phyloP scores from a whole-genome alignment of 1,140 invertebrate species.

The Cydia splendana region DNA sequence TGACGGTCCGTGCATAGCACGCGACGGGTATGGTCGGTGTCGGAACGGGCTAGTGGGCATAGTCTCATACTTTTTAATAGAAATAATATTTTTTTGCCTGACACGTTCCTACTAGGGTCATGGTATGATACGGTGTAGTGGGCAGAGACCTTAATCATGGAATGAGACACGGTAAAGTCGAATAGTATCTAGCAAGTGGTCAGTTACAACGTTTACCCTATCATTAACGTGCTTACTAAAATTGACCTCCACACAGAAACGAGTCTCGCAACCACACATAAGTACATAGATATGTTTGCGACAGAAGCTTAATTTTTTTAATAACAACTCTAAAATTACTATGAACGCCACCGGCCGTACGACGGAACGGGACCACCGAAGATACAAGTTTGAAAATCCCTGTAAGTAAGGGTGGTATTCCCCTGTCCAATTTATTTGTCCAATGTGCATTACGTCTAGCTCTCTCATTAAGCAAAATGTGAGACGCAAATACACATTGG shows the following conservation, averaged over 20 bases:
- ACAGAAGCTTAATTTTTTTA: slow-evolving; percentile 72
- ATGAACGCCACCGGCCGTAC: slow-evolving; percentile 52
- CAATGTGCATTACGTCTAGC: too few relatives aligned
- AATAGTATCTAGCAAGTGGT: slow-evolving; percentile 14
- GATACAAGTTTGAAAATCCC: not conserved
- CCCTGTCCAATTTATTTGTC: too few relatives aligned
- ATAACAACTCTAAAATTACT: slow-evolving; percentile 67
- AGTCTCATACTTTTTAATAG: too few relatives aligned
- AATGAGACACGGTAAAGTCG: slow-evolving; percentile 12
- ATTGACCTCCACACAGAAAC: slow-evolving; percentile 54
- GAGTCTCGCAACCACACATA: slow-evolving; percentile 53
- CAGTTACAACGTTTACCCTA: slow-evolving; percentile 29
- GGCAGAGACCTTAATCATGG: too few relatives aligned
- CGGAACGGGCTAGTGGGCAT: too few relatives aligned
- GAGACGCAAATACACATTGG: too few relatives aligned
- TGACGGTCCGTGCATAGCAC: too few relatives aligned
- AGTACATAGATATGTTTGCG: slow-evolving; percentile 75
- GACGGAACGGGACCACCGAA: not conserved
- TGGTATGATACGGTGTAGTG: too few relatives aligned
- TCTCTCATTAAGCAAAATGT: too few relatives aligned
- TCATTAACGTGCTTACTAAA: slow-evolving; percentile 36
- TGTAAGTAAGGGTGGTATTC: not conserved
- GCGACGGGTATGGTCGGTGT: too few relatives aligned
- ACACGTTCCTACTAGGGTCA: too few relatives aligned
- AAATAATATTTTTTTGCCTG: too few relatives aligned